phyloP scores from a whole-genome alignment of 2,888 invertebrate genomes.

The Heterodera filipjevi region DNA sequence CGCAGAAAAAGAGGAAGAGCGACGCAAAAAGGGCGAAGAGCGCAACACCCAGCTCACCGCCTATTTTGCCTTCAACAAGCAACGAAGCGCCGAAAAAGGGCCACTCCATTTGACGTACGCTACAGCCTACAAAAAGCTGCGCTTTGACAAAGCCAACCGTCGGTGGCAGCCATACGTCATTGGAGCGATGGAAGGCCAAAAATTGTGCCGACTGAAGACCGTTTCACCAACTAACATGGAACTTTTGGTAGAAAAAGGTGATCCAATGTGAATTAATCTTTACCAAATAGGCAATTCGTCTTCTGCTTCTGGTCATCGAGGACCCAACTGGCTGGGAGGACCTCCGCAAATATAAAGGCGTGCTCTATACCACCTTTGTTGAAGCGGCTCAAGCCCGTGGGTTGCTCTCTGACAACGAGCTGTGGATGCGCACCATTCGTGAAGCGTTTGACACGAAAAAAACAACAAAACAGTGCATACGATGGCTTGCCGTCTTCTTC shows the following conservation, averaged over 20 bases:
- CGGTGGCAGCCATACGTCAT: background rate
- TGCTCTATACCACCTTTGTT: background rate
- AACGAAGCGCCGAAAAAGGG: background rate
- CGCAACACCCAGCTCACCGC: background rate
- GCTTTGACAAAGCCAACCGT: background rate
- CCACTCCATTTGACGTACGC: background rate
- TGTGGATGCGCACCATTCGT: background rate
- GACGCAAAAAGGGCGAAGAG: background rate
- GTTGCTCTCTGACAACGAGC: background rate
- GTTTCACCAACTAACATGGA: background rate
- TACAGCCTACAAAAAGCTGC: background rate
- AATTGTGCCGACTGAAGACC: background rate
- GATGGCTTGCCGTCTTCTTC: background rate
- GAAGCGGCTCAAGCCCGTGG: constrained; percentile 13
- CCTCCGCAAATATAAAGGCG: background rate
- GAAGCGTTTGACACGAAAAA: constrained; percentile 5
- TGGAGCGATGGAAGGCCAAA: background rate
- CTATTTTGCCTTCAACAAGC: background rate
- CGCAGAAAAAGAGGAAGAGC: background rate
- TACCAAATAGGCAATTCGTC: background rate
- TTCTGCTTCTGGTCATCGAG: background rate
- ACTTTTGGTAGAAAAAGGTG: background rate
- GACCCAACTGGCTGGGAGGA: constrained; percentile 26
- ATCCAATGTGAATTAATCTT: background rate
- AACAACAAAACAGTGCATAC: background rate